Evolutionary conservation across 2,113 vertebrate species (phyloP).

Genomic region (Malurus elegans): DNA sequence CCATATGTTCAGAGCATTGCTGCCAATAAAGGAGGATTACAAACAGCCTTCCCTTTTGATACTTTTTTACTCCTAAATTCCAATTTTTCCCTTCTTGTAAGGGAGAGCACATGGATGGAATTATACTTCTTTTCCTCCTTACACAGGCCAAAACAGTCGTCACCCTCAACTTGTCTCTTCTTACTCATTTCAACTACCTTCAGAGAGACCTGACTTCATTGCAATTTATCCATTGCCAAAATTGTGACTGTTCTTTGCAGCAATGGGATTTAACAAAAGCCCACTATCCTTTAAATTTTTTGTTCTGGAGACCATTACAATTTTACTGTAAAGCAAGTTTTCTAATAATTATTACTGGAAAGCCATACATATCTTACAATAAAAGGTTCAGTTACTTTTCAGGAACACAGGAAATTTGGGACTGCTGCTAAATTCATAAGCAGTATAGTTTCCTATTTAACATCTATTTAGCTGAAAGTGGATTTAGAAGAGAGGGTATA

Average conservation of each 20-base stretch:
- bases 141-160: neutral
- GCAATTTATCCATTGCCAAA: neutral
- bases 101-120: neutral
- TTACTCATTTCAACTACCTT: neutral
- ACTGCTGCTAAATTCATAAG: neutral
- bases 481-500: neutral
- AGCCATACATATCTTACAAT: neutral
- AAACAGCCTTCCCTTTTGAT: neutral
- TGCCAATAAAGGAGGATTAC: slow-evolving; percentile 45
- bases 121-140: neutral
- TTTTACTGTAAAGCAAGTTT: neutral
- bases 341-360: neutral
- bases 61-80: neutral
- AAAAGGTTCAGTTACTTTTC: neutral
- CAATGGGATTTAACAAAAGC: neutral
- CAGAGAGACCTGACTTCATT: neutral
- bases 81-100: neutral
- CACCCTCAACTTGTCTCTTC: neutral
- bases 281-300: neutral
- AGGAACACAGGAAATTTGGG: neutral
- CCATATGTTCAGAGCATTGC: slow-evolving; percentile 41
- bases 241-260: neutral
- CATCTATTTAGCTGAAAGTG: neutral
- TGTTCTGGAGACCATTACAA: neutral
- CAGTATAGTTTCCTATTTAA: neutral